Percentiles rank a stretch among this genome's conserved stretches.
These are phyloP conservation scores for Drosophila murphyi DNA, from an alignment of 1,140 invertebrate genomes.

Conservation along the genomic window DNA sequence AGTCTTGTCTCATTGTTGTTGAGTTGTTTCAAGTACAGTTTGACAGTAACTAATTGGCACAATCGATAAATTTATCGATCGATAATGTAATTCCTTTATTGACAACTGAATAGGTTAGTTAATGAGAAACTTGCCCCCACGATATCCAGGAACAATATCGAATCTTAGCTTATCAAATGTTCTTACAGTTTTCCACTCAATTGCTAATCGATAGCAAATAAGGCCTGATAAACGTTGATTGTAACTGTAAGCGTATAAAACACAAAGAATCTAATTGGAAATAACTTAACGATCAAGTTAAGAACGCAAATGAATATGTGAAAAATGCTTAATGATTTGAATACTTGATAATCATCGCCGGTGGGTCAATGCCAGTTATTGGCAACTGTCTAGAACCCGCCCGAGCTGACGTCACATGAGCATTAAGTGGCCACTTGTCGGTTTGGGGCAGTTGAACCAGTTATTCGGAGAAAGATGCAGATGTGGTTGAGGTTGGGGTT, in stretches of 20 bases:
- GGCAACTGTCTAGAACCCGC: constrained; percentile 24
- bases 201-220: constrained; percentile 7
- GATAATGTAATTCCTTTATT: not conserved
- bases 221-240: not conserved
- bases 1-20: not conserved
- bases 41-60: not conserved
- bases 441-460: constrained; percentile 20
- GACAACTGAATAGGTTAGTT: no score
- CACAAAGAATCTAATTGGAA: not conserved
- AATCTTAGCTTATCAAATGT: no score
- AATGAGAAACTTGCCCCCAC: no score
- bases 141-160: no score
- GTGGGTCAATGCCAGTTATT: constrained; percentile 39
- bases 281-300: constrained; percentile 10
- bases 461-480: not conserved
- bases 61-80: constrained; percentile 1
- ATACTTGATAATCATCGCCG: not conserved
- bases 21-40: not conserved
- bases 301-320: not conserved
- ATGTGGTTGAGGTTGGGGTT: no score
- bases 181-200: not conserved
- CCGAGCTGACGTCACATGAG: constrained; percentile 35
- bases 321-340: not conserved
- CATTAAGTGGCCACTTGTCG: constrained; percentile 3
- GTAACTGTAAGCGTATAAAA: no score